phyloP scores from a whole-genome alignment of 2,113 vertebrate genomes.

The Mobula hypostoma region DNA sequence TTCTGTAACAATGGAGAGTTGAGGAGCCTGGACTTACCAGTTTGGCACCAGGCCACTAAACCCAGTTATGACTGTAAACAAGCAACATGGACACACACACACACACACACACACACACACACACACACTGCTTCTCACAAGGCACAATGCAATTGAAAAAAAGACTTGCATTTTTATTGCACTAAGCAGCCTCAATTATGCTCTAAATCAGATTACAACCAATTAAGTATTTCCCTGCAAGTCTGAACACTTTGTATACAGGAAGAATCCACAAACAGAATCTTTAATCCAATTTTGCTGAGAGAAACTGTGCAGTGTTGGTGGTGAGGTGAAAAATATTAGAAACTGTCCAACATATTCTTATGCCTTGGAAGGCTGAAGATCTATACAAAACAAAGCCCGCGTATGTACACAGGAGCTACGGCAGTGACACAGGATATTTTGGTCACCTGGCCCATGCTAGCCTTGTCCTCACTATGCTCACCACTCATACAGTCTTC shows the following conservation, averaged over 20 bases:
- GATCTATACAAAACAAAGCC: neutral
- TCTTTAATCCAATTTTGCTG: neutral
- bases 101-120: too few relatives aligned
- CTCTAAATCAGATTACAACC: too few relatives aligned
- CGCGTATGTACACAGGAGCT: neutral
- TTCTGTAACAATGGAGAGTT: neutral
- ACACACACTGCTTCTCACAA: too few relatives aligned
- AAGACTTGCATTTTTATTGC: too few relatives aligned
- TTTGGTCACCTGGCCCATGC: neutral
- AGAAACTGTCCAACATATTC: too few relatives aligned
- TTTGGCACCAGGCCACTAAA: neutral
- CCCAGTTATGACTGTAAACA: neutral
- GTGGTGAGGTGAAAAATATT: too few relatives aligned
- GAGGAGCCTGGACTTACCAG: neutral
- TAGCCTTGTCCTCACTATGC: neutral
- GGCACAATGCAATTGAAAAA: too few relatives aligned
- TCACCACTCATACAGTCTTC: too few relatives aligned
- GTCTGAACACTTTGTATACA: neutral
- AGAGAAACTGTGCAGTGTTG: neutral
- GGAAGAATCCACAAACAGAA: neutral
- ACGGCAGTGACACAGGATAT: neutral
- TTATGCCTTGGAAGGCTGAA: neutral
- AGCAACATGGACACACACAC: too few relatives aligned
- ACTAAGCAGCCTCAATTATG: too few relatives aligned
- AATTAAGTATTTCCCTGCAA: too few relatives aligned